Percentiles rank a stretch among this genome's conserved stretches.
Evolutionary conservation across 2,797 vertebrate species (phyloP).

Genomic region (Lutjanus campechanus): DNA sequence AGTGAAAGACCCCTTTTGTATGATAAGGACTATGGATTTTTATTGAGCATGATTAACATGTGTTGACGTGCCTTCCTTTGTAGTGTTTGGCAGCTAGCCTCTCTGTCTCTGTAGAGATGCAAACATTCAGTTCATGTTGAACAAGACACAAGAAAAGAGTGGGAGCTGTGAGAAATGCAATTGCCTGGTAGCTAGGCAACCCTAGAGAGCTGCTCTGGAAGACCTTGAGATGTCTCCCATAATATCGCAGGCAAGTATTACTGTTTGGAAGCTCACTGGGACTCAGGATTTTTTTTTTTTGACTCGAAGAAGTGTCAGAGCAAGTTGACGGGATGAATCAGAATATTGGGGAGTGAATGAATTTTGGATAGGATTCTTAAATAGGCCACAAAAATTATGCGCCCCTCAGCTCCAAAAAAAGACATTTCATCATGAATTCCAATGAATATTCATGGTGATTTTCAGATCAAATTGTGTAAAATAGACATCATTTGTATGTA

Average conservation of each 20-base stretch:
- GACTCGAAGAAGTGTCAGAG: constrained; percentile 43
- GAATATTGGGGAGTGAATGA: constrained; percentile 50
- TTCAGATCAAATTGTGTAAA: background rate
- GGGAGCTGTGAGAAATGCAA: constrained; percentile 73
- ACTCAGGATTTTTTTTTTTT: constrained; percentile 22
- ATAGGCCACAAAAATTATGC: constrained; percentile 34
- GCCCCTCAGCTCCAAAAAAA: constrained; percentile 5
- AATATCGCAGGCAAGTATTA: constrained; percentile 65
- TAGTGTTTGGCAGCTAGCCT: constrained; percentile 61
- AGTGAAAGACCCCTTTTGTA: constrained; percentile 64
- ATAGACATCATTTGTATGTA: no score
- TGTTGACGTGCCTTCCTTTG: constrained; percentile 68
- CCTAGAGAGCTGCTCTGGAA: constrained; percentile 76
- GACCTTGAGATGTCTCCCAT: constrained; percentile 80
- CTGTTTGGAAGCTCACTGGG: constrained; percentile 55
- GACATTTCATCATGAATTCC: constrained; percentile 12
- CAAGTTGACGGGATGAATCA: constrained; percentile 59
- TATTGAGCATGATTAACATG: constrained; percentile 65
- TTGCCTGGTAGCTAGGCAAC: constrained; percentile 85
- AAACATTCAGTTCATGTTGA: constrained; percentile 74
- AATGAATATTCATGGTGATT: constrained; percentile 10
- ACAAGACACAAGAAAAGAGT: constrained; percentile 76
- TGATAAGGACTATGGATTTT: constrained; percentile 50
- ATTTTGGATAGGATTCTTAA: constrained; percentile 50
- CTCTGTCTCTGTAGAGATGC: constrained; percentile 46